A percentile compares a stretch with the other conserved stretches of the same genome.
phyloP scores from a whole-genome alignment of 2,797 vertebrate species.

The Syndactyla subalaris region DNA sequence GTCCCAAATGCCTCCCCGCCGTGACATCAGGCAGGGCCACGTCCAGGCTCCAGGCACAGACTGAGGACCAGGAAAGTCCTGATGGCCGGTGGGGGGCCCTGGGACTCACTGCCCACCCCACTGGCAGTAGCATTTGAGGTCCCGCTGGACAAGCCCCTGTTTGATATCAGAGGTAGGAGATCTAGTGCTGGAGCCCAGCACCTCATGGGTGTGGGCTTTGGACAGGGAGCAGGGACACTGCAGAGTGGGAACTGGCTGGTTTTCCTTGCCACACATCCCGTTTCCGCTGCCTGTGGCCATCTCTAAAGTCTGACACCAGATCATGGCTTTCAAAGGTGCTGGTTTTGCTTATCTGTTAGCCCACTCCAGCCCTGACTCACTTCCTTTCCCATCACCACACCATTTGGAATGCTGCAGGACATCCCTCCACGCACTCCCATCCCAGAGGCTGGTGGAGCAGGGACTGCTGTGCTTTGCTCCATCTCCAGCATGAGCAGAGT shows the following conservation, averaged over 20 bases:
- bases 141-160: fast-evolving
- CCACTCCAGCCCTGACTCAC: conserved; percentile 37
- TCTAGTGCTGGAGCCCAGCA: background rate
- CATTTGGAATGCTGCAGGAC: background rate
- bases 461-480: background rate
- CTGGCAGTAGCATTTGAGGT: background rate
- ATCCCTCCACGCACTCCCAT: background rate
- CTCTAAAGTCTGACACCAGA: background rate
- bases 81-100: fast-evolving
- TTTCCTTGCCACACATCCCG: background rate
- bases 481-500: background rate
- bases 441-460: background rate
- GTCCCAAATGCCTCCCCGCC: background rate
- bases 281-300: background rate
- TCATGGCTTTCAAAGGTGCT: background rate
- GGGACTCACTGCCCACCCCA: fast-evolving
- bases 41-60: background rate
- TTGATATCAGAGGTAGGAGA: background rate
- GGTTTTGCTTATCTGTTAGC: background rate
- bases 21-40: background rate
- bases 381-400: conserved; percentile 23
- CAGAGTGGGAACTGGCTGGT: background rate
- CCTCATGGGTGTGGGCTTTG: fast-evolving
- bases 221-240: background rate
- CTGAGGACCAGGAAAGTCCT: too few relatives aligned